phyloP scores from a whole-genome alignment of 2,888 invertebrate species.

The Drosophila nr. medialis region DNA sequence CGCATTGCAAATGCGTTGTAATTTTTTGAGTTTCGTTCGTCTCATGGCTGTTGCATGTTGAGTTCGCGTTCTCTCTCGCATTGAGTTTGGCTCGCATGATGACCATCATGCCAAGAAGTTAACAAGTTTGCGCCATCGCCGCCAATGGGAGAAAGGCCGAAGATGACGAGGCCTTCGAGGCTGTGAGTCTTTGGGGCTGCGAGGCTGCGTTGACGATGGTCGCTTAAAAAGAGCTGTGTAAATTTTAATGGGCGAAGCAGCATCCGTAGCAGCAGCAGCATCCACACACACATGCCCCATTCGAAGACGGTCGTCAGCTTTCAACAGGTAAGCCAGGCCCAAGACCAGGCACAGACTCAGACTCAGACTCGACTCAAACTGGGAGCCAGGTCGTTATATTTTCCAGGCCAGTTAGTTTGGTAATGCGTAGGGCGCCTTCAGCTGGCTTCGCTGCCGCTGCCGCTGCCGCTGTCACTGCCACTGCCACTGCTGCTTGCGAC shows the following conservation, averaged over 20 bases:
- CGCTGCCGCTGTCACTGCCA: slow-evolving; percentile 9
- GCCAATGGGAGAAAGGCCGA: slow-evolving; percentile 77
- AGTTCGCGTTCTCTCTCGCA: slow-evolving; percentile 50
- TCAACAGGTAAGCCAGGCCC: slow-evolving; percentile 54
- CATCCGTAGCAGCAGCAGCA: slow-evolving; percentile 56
- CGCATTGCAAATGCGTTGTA: slow-evolving; percentile 47
- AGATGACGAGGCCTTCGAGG: slow-evolving; percentile 53
- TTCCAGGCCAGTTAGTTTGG: slow-evolving; percentile 42
- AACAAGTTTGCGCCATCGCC: slow-evolving; percentile 77
- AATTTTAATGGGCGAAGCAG: slow-evolving; percentile 75
- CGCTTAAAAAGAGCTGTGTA: slow-evolving; percentile 72
- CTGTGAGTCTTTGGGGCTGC: slow-evolving; percentile 36
- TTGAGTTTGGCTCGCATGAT: slow-evolving; percentile 71
- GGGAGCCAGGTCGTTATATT: slow-evolving; percentile 42
- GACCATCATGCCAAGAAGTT: slow-evolving; percentile 78
- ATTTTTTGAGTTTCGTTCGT: not conserved
- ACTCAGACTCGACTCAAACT: slow-evolving; percentile 1
- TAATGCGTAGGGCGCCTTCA: slow-evolving; percentile 58
- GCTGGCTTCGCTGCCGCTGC: slow-evolving; percentile 21
- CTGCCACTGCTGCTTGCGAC: slow-evolving; percentile 37
- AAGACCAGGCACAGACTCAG: not conserved
- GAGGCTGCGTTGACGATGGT: slow-evolving; percentile 57
- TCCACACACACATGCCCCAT: slow-evolving; percentile 32
- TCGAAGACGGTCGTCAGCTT: slow-evolving; percentile 46
- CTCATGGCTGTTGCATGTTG: slow-evolving; percentile 53